Percentiles rank a stretch among this genome's conserved stretches.
Conservation (phyloP, 2,113 vertebrate genomes). For the Heliornis fulica region DNA sequence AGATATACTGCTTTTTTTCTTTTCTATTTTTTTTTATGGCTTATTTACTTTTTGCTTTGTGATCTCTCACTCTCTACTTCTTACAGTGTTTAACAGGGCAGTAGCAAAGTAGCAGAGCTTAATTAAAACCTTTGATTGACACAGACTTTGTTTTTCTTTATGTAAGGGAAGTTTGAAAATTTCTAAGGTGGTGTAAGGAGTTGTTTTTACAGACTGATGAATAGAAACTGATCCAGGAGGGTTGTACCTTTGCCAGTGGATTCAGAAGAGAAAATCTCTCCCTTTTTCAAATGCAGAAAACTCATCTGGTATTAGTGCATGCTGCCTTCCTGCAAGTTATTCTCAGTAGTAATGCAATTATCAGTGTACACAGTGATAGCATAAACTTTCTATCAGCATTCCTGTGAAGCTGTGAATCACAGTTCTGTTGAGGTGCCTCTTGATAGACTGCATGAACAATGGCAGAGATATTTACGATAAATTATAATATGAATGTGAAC, state of each 20-base stretch:
- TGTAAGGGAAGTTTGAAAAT: neutral
- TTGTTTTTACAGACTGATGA: neutral
- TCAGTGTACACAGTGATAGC: neutral
- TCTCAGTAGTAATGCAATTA: neutral
- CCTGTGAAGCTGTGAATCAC: constrained; percentile 1
- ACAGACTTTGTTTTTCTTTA: neutral
- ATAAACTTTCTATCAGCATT: neutral
- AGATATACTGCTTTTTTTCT: neutral
- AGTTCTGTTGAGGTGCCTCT: neutral
- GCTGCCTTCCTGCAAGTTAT: neutral
- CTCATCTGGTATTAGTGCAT: neutral
- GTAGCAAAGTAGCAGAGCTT: neutral
- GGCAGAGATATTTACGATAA: neutral
- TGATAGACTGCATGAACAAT: neutral
- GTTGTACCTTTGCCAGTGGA: neutral
- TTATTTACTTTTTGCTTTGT: neutral
- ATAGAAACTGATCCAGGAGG: neutral
- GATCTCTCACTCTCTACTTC: neutral
- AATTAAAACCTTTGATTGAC: neutral
- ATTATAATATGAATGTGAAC: neutral
- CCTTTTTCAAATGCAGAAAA: neutral
- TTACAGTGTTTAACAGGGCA: neutral
- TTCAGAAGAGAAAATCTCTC: neutral
- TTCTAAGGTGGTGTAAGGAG: neutral
- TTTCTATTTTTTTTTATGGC: too few species aligned